phyloP scores from a whole-genome alignment of 2,888 invertebrate genomes.

The Busseola fusca region DNA sequence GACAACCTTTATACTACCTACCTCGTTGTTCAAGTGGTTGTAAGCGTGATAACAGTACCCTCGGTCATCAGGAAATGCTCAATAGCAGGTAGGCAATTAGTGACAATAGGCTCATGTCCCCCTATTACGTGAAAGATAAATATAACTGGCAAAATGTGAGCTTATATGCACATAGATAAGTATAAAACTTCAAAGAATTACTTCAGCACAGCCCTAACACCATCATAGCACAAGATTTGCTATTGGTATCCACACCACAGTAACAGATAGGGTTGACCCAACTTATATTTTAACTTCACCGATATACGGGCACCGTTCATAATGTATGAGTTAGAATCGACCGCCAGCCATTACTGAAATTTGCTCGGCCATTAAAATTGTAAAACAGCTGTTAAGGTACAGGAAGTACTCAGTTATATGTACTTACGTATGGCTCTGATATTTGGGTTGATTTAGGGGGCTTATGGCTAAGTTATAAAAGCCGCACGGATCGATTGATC shows the following conservation, averaged over 20 bases:
- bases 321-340: constrained; percentile 69
- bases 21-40: background rate
- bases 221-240: constrained; percentile 47
- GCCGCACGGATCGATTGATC: background rate
- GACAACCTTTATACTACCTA: no score
- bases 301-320: constrained; percentile 65
- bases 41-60: background rate
- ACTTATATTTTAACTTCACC: constrained; percentile 69
- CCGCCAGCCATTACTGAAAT: constrained; percentile 68
- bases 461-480: background rate
- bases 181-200: background rate
- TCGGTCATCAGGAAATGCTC: background rate
- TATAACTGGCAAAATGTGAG: no score
- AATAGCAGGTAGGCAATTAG: background rate
- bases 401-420: constrained; percentile 29
- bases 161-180: background rate
- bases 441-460: constrained; percentile 1
- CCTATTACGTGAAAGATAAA: no score
- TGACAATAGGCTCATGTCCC: background rate
- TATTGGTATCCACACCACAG: constrained; percentile 33
- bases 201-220: constrained; percentile 28
- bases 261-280: constrained; percentile 62
- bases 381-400: constrained; percentile 59
- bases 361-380: constrained; percentile 71
- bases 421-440: background rate